Evolutionary conservation across 2,113 vertebrate genomes (phyloP).

Genomic region (Nannobrachium achirus): DNA sequence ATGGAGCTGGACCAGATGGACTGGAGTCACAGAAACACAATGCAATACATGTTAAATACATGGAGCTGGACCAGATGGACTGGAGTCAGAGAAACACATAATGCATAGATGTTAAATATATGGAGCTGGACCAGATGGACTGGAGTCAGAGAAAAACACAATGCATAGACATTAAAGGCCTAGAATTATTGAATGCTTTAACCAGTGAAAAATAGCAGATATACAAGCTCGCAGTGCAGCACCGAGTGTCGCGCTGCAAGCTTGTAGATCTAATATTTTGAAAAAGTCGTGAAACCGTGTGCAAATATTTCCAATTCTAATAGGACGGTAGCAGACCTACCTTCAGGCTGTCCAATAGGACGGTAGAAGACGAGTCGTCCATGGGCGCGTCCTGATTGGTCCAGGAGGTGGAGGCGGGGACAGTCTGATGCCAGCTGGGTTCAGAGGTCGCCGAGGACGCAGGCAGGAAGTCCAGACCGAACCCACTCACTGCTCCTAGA

Average conservation of each 20-base stretch:
- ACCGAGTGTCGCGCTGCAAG: no score
- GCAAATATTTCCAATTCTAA: no score
- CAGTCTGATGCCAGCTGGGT: conserved; percentile 91
- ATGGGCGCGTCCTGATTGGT: conserved; percentile 88
- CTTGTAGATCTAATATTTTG: no score
- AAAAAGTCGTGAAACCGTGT: no score
- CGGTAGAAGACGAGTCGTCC: conserved; percentile 94
- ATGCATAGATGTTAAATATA: no score
- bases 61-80: neutral
- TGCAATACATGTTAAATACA: no score
- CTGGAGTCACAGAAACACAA: no score
- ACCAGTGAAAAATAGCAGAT: no score
- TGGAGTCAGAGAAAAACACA: conserved; percentile 46
- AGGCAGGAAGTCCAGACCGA: conserved; percentile 95
- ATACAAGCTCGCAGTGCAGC: no score
- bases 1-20: neutral
- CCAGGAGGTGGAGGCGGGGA: conserved; percentile 85
- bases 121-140: conserved; percentile 91
- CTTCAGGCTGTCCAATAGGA: conserved; percentile 97
- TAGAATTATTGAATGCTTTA: no score
- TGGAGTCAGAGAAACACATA: no score
- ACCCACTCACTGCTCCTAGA: conserved; percentile 84
- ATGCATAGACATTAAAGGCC: neutral
- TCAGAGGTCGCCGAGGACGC: conserved; percentile 83
- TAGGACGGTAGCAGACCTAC: no score